Base-by-base conservation (phyloP, 2,888 invertebrate genomes). In the Sepiola atlantica region DNA sequence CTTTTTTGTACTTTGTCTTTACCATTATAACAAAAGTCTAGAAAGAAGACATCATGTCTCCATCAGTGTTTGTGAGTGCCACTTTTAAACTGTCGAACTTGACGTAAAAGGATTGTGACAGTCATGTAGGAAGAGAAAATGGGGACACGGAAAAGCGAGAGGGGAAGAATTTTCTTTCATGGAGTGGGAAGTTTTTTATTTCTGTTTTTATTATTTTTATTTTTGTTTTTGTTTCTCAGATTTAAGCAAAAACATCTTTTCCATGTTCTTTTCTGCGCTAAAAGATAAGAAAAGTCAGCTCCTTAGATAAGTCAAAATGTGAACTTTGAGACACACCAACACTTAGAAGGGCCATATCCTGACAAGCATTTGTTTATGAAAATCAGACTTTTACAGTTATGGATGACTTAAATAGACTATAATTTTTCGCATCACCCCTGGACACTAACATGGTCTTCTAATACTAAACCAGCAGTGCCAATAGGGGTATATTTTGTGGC, bases 41-140 rank as follows among this genome's bases (percentile, higher is more conserved):
- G n/a, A 77, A 77, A 16, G 77, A 77, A 77, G 77, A 32, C 77
- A 77, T 77, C n/a, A 77, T 77, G 77, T 77, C 77, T 77, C 77
- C 77, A 77, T 77, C 77, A 77, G 61, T 28, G 77, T 77, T 32
- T 16, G 77, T 77, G 77, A 77, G 77, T 77, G 77, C 77, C 77
- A 77, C 77, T 32, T 77, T 77, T 77, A 32, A 77, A 77, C 77
- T 77, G 77, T 77, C 77, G n/a, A 77, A 77, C 77, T 77, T 77
- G 77, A 77, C 77, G 18, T 77, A 77, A 77, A 77, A 77, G 77
- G n/a, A 77, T 77, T 77, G 77, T 77, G 77, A 77, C 77, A 77
- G n/a, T 77, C 77, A 16, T 77, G 14, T 12, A 32, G 77, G n/a
- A 77, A 16, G 2, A 77, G n/a, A n/a, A n/a, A 77, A 77, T 77